Percentiles rank a stretch among this genome's conserved stretches.
Evolutionary conservation across 2,113 vertebrate genomes (phyloP).

Genomic region (Nansenia antarctica): DNA sequence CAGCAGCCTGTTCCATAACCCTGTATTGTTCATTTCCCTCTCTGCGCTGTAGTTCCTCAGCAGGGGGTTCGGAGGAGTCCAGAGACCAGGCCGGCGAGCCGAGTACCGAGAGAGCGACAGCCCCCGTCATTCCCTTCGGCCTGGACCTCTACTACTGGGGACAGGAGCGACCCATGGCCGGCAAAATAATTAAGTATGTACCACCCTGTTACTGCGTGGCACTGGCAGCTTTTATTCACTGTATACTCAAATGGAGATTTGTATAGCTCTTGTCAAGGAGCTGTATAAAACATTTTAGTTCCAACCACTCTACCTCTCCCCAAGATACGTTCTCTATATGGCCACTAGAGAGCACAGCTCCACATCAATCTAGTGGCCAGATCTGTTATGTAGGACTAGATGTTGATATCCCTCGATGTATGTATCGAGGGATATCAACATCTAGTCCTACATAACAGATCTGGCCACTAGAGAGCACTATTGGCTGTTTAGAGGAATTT

Average conservation of each 20-base stretch:
- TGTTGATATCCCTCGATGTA: no score
- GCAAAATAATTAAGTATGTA: conserved; percentile 86
- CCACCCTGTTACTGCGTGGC: not conserved
- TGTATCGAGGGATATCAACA: no score
- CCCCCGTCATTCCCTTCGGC: conserved; percentile 87
- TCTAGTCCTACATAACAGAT: no score
- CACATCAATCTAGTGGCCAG: no score
- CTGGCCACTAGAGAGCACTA: conserved; percentile 49
- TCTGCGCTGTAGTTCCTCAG: not conserved
- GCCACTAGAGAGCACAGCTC: conserved; percentile 55
- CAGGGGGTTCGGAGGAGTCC: not conserved
- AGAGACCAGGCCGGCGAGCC: conserved; percentile 5
- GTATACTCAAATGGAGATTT: not conserved
- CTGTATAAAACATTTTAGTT: not conserved
- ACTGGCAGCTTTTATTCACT: not conserved
- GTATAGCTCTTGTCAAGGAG: not conserved
- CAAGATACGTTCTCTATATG: no score
- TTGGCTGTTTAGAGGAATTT: conserved; percentile 31
- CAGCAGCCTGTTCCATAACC: not conserved
- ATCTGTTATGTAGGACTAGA: no score
- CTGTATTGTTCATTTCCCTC: not conserved
- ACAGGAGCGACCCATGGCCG: conserved; percentile 80
- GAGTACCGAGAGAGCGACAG: conserved; percentile 61
- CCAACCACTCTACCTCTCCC: not conserved
- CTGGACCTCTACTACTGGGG: conserved; percentile 93